Conservation (phyloP, 2,888 invertebrate genomes). For the Candidula unifasciata region DNA sequence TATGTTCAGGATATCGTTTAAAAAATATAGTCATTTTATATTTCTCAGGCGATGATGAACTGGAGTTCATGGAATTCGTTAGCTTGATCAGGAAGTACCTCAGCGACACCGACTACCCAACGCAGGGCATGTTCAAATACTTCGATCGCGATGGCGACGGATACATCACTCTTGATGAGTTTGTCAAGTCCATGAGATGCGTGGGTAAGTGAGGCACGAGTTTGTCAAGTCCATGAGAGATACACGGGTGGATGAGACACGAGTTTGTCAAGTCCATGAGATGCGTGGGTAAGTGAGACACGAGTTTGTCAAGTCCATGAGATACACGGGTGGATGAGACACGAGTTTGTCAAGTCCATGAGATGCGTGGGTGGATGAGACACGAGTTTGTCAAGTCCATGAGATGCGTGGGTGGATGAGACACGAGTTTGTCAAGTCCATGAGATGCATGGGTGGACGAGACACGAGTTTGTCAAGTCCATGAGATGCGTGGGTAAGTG, state of each 20-base stretch:
- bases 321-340: too few species aligned
- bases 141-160: constrained; percentile 24
- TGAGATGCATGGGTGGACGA: too few species aligned
- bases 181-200: constrained; percentile 29
- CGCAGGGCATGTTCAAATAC: constrained; percentile 14
- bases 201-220: not conserved
- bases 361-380: too few species aligned
- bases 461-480: too few species aligned
- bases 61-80: constrained; percentile 5
- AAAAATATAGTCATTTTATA: not conserved
- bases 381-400: too few species aligned
- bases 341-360: too few species aligned
- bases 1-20: too few species aligned
- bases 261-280: too few species aligned
- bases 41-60: not conserved
- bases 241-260: not conserved
- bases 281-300: not conserved
- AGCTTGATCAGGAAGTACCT: constrained; percentile 18
- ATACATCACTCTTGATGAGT: constrained; percentile 23
- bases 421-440: too few species aligned
- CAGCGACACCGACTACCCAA: not conserved
- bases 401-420: too few species aligned
- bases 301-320: not conserved
- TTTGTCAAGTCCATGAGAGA: not conserved
- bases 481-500: too few species aligned